These are phyloP conservation scores for Romanogobio albipinnatus DNA, from an alignment of 2,113 vertebrate species.

Conservation along the genomic window DNA sequence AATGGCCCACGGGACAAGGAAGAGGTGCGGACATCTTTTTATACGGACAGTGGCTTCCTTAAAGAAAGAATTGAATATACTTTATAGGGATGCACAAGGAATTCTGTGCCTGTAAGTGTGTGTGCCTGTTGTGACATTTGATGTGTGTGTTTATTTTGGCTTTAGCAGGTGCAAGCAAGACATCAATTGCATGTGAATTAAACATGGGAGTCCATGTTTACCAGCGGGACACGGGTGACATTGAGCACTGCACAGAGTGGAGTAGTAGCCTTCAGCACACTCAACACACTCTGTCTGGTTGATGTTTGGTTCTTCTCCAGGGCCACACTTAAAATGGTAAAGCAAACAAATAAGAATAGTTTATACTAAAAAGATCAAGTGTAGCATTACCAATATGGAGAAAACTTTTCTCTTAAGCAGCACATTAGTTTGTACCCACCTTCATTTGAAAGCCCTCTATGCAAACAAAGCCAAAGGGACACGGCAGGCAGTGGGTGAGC, in stretches of 20 bases:
- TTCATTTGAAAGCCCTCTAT: conserved; percentile 67
- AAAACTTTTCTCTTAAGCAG: neutral
- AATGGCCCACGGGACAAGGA: conserved; percentile 68
- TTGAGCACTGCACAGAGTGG: conserved; percentile 61
- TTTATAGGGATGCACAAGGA: neutral
- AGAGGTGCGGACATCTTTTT: conserved; percentile 69
- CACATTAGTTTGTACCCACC: conserved; percentile 10
- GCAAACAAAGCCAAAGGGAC: conserved; percentile 78
- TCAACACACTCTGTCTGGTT: conserved; percentile 66
- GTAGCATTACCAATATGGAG: neutral
- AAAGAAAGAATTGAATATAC: conserved; percentile 18
- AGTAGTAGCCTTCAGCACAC: conserved; percentile 71
- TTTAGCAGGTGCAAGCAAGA: conserved; percentile 47
- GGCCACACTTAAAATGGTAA: conserved; percentile 64
- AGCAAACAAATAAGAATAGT: neutral
- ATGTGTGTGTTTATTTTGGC: conserved; percentile 29
- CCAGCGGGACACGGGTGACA: conserved; percentile 81
- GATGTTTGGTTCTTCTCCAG: conserved; percentile 74
- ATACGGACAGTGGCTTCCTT: conserved; percentile 75
- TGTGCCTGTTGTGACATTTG: conserved; percentile 14
- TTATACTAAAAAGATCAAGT: neutral
- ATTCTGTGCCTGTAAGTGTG: neutral
- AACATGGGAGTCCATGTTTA: conserved; percentile 59
- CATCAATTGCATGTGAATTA: conserved; percentile 54
- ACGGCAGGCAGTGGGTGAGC: conserved; percentile 73